Evolutionary conservation across 2,113 vertebrate species (phyloP).

Genomic region (Indicator indicator): DNA sequence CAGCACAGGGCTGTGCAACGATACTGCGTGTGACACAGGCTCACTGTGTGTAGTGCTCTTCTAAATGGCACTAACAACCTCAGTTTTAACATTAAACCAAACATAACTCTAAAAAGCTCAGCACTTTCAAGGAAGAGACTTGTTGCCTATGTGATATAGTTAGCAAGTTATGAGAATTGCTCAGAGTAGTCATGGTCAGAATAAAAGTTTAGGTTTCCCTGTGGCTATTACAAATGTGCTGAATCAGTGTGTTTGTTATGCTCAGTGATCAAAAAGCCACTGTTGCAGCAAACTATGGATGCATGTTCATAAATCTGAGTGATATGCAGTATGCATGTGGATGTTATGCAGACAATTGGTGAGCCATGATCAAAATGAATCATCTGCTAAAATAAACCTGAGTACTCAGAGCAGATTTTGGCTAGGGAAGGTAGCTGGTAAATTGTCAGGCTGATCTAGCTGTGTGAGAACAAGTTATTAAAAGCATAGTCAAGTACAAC

Average conservation of each 20-base stretch:
- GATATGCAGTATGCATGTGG: neutral
- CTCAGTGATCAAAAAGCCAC: neutral
- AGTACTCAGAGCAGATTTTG: neutral
- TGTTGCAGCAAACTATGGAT: neutral
- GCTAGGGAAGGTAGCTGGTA: neutral
- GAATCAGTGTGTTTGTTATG: neutral
- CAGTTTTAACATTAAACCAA: neutral
- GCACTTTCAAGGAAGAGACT: neutral
- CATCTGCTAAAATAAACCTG: neutral
- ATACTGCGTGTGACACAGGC: neutral
- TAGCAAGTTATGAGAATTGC: neutral
- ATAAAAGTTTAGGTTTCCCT: neutral
- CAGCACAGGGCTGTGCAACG: neutral
- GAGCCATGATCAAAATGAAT: neutral
- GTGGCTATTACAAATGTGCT: neutral
- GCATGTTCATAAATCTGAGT: neutral
- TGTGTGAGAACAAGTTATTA: neutral
- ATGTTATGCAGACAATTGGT: neutral
- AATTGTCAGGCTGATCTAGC: neutral
- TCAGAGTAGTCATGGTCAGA: neutral
- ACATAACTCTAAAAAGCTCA: neutral
- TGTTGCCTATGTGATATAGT: too few relatives aligned
- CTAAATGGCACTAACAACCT: neutral
- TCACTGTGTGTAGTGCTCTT: neutral
- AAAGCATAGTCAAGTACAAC: neutral